Evolutionary conservation across 2,113 vertebrate species (phyloP).

Genomic region (Myrmecobius fasciatus): DNA sequence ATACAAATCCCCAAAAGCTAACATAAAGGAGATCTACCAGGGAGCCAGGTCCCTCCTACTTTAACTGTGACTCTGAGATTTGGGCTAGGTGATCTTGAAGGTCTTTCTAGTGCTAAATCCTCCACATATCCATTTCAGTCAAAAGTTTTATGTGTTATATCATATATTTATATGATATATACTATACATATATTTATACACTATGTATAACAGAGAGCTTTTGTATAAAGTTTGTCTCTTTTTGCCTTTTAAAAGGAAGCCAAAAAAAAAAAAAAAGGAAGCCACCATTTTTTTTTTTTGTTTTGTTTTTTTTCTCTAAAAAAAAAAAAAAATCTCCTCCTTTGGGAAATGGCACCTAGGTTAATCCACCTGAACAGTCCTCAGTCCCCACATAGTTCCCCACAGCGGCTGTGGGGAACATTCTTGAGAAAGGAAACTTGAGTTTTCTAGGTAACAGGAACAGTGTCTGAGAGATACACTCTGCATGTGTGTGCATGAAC

Average conservation of each 20-base stretch:
- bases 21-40: background rate
- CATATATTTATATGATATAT: background rate
- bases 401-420: background rate
- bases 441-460: conserved; percentile 39
- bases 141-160: conserved; percentile 7
- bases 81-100: background rate
- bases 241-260: conserved; percentile 38
- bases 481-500: fast-evolving
- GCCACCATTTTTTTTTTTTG: background rate
- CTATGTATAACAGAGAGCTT: background rate
- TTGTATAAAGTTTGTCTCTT: conserved; percentile 22
- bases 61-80: too few species aligned
- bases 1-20: background rate
- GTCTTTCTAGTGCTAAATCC: background rate
- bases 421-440: conserved; percentile 2
- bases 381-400: background rate
- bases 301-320: background rate
- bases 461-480: conserved; percentile 38
- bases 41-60: too few species aligned
- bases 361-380: background rate
- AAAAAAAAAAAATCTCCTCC: background rate
- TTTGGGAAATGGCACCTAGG: background rate
- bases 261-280: too few species aligned
- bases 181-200: too few species aligned
- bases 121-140: background rate